Evolutionary conservation across 2,888 invertebrate genomes (phyloP), one percentile per base, ranked within the genome.

Genomic region (Geophilus truncorum): DNA sequence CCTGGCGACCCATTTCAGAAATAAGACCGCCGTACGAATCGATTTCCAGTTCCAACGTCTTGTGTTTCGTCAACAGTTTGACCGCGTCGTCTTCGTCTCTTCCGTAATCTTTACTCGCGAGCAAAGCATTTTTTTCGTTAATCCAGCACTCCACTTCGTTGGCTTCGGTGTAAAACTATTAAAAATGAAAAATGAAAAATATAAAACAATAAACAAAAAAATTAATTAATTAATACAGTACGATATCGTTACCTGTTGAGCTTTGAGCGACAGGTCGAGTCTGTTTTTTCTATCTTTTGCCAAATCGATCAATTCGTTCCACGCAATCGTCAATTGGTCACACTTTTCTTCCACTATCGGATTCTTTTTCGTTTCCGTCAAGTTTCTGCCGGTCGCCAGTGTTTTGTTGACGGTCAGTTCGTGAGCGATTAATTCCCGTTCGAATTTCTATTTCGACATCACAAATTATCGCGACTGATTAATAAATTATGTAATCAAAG

Each of bases 121-220:
- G 88, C 34, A 93, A 91, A 82, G 94, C 93, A 77, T 92, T 92
- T 86, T 94, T 94, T 88, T 97, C 97, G 45, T 92, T 92, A 83
- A 97, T 90, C 97, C 97, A 97, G 30, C 93, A 92, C 88, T 97
- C 97, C 82, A 97, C 93, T 88, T 96, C 96, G 76, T 92, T 92
- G 12, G 95, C 94, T 86, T 96, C 96, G 85, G 94, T 94, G 88
- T 94, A 91, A 89, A 94, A 96, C 83, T 84, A 36, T n/a, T n/a
- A 21, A 82, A 30, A 77, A 77, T 6, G 6, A 23, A 79, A 79
- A 51, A 25, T 9, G 70, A 80, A 6, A 70, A 18, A 80, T 28
- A 76, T 15, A 76, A 78, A n/a, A n/a, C n/a, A n/a, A n/a, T n/a
- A n/a, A n/a, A n/a, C n/a, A n/a, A n/a, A n/a, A n/a, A n/a, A n/a